Conservation (phyloP, 2,113 vertebrate genomes). For the Grammomys dolichurus region DNA sequence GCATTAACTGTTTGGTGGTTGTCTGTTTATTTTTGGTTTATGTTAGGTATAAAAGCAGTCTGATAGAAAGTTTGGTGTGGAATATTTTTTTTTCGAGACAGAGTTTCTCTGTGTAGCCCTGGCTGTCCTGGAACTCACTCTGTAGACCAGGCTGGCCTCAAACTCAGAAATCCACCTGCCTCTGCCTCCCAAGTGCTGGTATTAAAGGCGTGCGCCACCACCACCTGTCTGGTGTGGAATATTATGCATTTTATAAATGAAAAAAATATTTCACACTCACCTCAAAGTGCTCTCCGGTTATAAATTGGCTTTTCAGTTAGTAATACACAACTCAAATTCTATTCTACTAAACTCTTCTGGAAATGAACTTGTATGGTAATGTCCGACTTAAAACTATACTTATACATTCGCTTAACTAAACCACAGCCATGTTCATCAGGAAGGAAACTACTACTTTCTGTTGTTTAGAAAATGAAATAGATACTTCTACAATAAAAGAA, state of each 20-base stretch:
- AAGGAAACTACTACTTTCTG: not conserved
- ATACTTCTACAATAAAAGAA: not conserved
- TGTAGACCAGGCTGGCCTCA: too few species aligned
- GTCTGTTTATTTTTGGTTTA: not conserved
- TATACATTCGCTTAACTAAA: constrained; percentile 45
- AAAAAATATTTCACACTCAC: not conserved
- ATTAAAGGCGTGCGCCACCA: too few species aligned
- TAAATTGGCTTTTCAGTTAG: not conserved
- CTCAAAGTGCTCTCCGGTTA: not conserved
- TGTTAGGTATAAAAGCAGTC: not conserved
- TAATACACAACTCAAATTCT: not conserved
- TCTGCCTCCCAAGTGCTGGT: too few species aligned
- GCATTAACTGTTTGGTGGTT: not conserved
- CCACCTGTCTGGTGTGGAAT: not conserved
- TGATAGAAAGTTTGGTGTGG: not conserved
- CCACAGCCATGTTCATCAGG: not conserved
- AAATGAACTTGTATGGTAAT: constrained; percentile 29
- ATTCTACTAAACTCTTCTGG: not conserved
- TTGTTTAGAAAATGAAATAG: constrained; percentile 24
- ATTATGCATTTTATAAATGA: not conserved
- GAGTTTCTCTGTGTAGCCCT: too few species aligned
- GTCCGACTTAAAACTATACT: constrained; percentile 33
- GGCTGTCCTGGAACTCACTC: too few species aligned
- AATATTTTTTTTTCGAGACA: not conserved
- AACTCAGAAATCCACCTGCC: too few species aligned